These are phyloP conservation scores for Serilophus lunatus DNA, from an alignment of 2,113 vertebrate species.

Conservation along the genomic window DNA sequence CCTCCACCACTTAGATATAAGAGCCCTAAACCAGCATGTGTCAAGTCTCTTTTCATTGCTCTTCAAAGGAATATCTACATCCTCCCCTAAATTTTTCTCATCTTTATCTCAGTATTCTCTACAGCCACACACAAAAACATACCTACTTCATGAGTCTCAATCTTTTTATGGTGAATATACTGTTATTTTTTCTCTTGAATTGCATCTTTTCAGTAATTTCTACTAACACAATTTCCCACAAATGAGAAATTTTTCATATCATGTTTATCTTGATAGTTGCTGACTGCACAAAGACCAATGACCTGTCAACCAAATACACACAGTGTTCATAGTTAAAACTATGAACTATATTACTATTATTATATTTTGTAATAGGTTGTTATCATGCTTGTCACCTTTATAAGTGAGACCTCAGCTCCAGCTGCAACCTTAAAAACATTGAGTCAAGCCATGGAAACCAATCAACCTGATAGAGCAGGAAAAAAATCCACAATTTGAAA, in stretches of 20 bases:
- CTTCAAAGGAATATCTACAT: conserved; percentile 30
- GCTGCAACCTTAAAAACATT: fast-evolving
- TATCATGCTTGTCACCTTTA: not conserved
- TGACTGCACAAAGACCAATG: not conserved
- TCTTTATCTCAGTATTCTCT: not conserved
- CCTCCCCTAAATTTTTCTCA: conserved; percentile 49
- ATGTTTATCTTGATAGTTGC: not conserved
- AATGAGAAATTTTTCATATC: not conserved
- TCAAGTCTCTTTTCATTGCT: conserved; percentile 15
- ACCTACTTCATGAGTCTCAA: not conserved
- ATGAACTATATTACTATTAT: too few species aligned
- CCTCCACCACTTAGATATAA: not conserved
- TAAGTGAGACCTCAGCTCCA: not conserved
- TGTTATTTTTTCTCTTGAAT: not conserved
- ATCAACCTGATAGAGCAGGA: not conserved
- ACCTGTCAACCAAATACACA: not conserved
- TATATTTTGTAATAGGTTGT: not conserved
- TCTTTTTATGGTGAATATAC: not conserved
- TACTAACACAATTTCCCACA: not conserved
- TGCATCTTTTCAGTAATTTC: not conserved
- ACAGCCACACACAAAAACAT: not conserved
- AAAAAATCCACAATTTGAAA: not conserved
- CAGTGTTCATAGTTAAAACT: not conserved
- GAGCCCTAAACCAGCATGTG: not conserved
- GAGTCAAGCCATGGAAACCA: not conserved